Evolutionary conservation across 2,888 invertebrate genomes (phyloP).

Genomic region (Gortyna flavago): DNA sequence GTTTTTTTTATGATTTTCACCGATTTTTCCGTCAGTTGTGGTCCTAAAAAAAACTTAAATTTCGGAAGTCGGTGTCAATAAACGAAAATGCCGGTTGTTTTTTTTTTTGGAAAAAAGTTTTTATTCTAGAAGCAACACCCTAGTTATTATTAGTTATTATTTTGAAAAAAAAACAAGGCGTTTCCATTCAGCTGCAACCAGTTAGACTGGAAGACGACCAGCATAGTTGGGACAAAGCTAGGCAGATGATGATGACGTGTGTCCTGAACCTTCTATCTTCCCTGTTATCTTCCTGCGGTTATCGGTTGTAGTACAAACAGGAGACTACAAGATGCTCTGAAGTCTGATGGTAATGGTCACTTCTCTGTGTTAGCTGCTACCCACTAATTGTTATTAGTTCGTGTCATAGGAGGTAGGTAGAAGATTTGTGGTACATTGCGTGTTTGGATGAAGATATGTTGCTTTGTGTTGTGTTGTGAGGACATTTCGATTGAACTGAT

Average conservation of each 20-base stretch:
- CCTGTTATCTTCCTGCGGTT: constrained; percentile 18
- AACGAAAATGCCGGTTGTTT: too few relatives aligned
- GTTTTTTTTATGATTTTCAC: too few relatives aligned
- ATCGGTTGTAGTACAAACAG: constrained; percentile 34
- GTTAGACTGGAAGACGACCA: neutral
- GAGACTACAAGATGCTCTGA: constrained; percentile 21
- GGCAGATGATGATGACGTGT: neutral
- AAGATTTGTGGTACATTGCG: constrained; percentile 19
- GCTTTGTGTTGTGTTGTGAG: neutral
- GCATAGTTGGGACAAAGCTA: too few relatives aligned
- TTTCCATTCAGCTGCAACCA: neutral
- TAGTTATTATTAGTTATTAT: neutral
- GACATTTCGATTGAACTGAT: too few relatives aligned
- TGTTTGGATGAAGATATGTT: constrained; percentile 10
- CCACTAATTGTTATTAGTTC: constrained; percentile 35
- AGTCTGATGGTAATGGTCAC: constrained; percentile 43
- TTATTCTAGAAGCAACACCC: too few relatives aligned
- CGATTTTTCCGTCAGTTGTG: too few relatives aligned
- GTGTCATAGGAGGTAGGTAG: neutral
- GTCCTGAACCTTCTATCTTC: neutral
- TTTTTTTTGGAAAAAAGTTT: too few relatives aligned
- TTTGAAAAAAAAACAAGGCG: neutral
- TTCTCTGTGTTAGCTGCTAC: neutral
- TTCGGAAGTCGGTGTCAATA: too few relatives aligned
- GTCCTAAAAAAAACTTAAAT: too few relatives aligned